A percentile compares a stretch with the other conserved stretches of the same genome.
Conservation (phyloP, 2,888 invertebrate species). For the Idaea dimidiata region DNA sequence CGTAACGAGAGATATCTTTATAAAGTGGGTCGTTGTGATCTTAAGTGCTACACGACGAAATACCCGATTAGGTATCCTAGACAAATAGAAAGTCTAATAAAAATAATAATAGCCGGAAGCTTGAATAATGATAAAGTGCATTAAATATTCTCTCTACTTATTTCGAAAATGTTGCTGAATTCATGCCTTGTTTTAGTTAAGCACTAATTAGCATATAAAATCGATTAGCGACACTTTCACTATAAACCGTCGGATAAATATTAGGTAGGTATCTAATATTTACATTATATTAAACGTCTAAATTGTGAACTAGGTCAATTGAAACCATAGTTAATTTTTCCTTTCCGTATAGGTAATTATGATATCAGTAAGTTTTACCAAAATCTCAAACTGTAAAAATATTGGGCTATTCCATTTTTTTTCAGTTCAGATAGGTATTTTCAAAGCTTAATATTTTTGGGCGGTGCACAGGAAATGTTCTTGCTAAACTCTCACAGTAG, state of each 20-base stretch:
- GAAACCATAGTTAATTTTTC: no score
- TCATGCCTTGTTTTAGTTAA: constrained; percentile 7
- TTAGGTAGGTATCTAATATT: background rate
- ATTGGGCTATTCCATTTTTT: no score
- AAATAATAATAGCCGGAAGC: background rate
- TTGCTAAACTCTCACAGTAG: no score
- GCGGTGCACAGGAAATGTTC: no score
- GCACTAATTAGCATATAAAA: constrained; percentile 13
- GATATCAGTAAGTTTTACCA: no score
- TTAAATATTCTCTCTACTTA: background rate
- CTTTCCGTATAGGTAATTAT: no score
- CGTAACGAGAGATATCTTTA: no score
- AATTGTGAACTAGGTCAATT: no score
- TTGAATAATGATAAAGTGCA: background rate
- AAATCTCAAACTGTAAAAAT: no score
- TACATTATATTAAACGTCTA: no score
- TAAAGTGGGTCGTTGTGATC: background rate
- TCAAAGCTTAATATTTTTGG: no score
- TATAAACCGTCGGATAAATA: background rate
- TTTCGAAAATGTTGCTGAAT: background rate
- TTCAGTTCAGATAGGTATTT: no score
- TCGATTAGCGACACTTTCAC: constrained; percentile 16
- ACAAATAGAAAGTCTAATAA: background rate
- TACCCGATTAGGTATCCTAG: background rate
- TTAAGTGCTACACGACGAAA: background rate